A percentile compares a stretch with the other conserved stretches of the same genome.
These are phyloP conservation scores for Nomada fabriciana DNA, from an alignment of 2,888 invertebrate species.

Conservation along the genomic window DNA sequence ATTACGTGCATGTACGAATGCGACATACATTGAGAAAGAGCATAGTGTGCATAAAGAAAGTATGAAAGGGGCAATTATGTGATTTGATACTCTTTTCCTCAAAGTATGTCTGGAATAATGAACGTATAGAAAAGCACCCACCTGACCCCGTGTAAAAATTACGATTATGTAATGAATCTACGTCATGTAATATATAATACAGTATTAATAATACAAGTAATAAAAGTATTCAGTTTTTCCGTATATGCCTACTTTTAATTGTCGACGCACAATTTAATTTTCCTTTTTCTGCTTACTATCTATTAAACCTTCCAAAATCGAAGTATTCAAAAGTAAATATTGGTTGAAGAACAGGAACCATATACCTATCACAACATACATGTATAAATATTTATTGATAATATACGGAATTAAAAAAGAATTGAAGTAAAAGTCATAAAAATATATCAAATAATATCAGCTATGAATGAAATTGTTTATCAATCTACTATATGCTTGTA, in stretches of 20 bases:
- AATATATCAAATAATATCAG: slow-evolving; percentile 33
- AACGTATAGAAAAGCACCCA: slow-evolving; percentile 26
- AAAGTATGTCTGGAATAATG: slow-evolving; percentile 19
- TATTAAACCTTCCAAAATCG: slow-evolving; percentile 11
- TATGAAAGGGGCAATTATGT: slow-evolving; percentile 7
- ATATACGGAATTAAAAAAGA: not conserved
- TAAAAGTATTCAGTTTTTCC: slow-evolving; percentile 27
- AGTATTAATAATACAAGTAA: slow-evolving; percentile 51
- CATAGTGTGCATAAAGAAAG: not conserved
- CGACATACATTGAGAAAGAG: slow-evolving; percentile 33
- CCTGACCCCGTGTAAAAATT: slow-evolving; percentile 20
- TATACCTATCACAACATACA: slow-evolving; percentile 1
- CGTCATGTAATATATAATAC: slow-evolving; percentile 45
- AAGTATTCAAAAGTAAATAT: slow-evolving; percentile 14
- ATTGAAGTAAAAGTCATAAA: not conserved
- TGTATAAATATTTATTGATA: slow-evolving; percentile 18
- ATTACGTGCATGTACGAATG: slow-evolving; percentile 10
- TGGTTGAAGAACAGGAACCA: slow-evolving; percentile 1
- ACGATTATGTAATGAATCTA: slow-evolving; percentile 35
- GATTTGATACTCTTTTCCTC: slow-evolving; percentile 27
- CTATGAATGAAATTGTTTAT: slow-evolving; percentile 41
- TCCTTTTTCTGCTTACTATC: slow-evolving; percentile 18
- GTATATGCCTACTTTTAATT: slow-evolving; percentile 38
- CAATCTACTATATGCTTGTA: slow-evolving; percentile 12
- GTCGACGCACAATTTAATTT: not conserved